Conservation (phyloP, 2,797 vertebrate genomes). For the Enteromius viviparus region DNA sequence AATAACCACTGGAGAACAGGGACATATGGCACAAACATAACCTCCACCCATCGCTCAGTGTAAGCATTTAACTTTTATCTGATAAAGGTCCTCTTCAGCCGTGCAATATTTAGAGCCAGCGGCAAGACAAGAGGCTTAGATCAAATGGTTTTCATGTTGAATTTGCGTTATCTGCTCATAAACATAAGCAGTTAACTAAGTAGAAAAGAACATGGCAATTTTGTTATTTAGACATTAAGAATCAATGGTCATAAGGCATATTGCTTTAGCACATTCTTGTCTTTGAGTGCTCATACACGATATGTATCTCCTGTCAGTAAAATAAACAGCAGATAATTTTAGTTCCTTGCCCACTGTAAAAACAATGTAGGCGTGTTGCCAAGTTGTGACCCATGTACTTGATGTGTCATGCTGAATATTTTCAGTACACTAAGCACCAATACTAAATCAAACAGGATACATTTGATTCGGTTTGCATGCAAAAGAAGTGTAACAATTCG, state of each 20-base stretch:
- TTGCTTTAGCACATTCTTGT: not conserved
- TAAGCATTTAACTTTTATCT: conserved; percentile 59
- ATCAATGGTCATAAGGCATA: conserved; percentile 1
- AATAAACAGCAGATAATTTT: not conserved
- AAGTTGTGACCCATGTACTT: conserved; percentile 19
- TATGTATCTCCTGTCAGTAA: not conserved
- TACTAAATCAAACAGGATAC: not conserved
- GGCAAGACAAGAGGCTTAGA: conserved; percentile 30
- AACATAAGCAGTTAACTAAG: conserved; percentile 21
- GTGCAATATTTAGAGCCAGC: conserved; percentile 28
- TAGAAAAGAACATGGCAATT: conserved; percentile 1
- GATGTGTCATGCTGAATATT: not conserved
- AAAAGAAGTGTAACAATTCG: conserved; percentile 19
- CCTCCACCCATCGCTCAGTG: conserved; percentile 56
- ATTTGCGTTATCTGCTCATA: conserved; percentile 30
- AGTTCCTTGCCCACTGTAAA: not conserved
- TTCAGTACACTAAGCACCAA: not conserved
- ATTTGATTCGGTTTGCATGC: not conserved
- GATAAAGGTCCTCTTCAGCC: conserved; percentile 51
- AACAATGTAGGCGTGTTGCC: conserved; percentile 17
- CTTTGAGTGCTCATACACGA: not conserved
- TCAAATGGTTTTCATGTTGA: conserved; percentile 11
- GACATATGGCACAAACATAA: conserved; percentile 51
- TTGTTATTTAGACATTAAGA: not conserved
- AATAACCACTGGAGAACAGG: conserved; percentile 65